A percentile compares a stretch with the other conserved stretches of the same genome.
Conservation (phyloP, 2,797 vertebrate genomes). For the Microchirus variegatus region DNA sequence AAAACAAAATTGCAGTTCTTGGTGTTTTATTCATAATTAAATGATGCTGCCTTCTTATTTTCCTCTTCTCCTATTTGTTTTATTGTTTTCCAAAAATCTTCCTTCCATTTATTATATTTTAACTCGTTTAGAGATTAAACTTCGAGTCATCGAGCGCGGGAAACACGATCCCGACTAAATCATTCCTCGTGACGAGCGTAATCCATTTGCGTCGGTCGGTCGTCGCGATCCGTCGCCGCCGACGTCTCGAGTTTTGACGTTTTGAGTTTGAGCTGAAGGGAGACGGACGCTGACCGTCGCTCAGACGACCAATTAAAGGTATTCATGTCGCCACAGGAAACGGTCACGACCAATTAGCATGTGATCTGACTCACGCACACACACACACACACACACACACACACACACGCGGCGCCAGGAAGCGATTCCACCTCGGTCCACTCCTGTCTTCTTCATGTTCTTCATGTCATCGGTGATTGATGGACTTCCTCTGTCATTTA, state of each 20-base stretch:
- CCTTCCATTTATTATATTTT: no score
- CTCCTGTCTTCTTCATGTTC: constrained; percentile 43
- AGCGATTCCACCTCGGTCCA: constrained; percentile 63
- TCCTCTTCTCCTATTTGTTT: no score
- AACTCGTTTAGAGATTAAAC: no score
- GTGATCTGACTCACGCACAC: constrained; percentile 38
- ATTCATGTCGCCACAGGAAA: constrained; percentile 66
- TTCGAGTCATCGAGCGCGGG: no score
- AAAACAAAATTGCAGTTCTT: no score
- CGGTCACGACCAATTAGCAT: constrained; percentile 62
- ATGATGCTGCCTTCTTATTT: no score
- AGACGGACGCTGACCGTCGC: constrained; percentile 50
- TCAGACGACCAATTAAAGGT: constrained; percentile 67
- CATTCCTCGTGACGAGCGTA: constrained; percentile 46
- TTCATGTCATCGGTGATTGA: constrained; percentile 60
- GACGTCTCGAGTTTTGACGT: constrained; percentile 63
- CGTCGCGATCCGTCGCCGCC: constrained; percentile 57
- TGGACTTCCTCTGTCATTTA: constrained; percentile 66
- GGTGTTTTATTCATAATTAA: no score
- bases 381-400: constrained; percentile 2
- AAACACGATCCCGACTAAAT: no score
- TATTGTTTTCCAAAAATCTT: no score
- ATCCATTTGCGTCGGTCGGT: constrained; percentile 66
- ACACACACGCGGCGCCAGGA: constrained; percentile 62
- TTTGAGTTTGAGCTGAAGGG: constrained; percentile 63